Evolutionary conservation across 2,113 vertebrate species (phyloP), one percentile per base, ranked within the genome.

Genomic region (Oryzias curvinotus): DNA sequence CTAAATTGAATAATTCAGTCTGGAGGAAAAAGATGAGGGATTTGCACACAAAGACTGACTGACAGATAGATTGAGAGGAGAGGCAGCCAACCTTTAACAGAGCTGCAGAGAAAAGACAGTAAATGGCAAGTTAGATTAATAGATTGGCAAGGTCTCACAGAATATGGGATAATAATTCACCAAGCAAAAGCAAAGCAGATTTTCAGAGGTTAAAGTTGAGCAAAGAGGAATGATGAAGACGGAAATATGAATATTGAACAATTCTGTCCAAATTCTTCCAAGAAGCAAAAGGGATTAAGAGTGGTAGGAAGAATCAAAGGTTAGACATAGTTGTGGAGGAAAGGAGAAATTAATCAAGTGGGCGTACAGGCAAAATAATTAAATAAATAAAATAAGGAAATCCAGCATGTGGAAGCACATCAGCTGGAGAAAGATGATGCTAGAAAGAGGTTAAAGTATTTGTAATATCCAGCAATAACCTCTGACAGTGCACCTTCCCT

Each of bases 21-120:
- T 79, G 80, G 74, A 69, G 79, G 80, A 85, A 77, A 85, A 85
- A 86, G 87, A 89, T 74, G 84, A 84, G 84, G 86, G 89, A 90
- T 91, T 91, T 91, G 88, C 90, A 91, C 89, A 91, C 88, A 92
- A 91, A 91, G 90, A 89, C 86, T 90, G 90, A 92, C 75, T 91
- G 91, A 91, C 89, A 91, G 89, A 91, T 87, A 83, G 85, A 90
- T 85, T 76, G 79, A 81, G 87, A 87, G 82, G 80, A 87, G 82
- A 88, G 80, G 85, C 86, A 90, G 90, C 76, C 90, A 91, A 91
- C 84, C 90, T 91, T 91, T 91, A 89, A 88, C 86, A 88, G 87
- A 90, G 81, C 81, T 81, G 77, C 59, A 77, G 80, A 85, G 85
- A 83, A 80, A 83, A 90, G 85, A 85, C 86, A 87, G 88, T 87